Conservation (phyloP, 2,797 vertebrate species). For the Phylloscopus collybita region DNA sequence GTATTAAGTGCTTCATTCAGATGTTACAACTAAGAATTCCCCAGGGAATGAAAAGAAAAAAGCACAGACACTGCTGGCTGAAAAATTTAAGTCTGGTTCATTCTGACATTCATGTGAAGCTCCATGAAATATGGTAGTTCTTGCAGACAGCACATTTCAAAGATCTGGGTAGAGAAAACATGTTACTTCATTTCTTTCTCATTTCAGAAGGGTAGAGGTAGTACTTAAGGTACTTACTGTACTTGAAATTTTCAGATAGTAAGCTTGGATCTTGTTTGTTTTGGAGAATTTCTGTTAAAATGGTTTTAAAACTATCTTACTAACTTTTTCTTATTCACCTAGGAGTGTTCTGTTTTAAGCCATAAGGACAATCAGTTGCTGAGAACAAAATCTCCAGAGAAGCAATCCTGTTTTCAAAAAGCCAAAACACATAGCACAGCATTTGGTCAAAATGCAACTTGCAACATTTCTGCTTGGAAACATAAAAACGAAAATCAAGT, state of each 20-base stretch:
- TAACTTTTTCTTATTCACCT: background rate
- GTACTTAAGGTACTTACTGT: background rate
- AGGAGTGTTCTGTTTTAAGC: slow-evolving; percentile 62
- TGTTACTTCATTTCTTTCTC: background rate
- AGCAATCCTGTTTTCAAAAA: slow-evolving; percentile 43
- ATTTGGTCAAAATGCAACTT: slow-evolving; percentile 38
- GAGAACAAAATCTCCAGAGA: slow-evolving; percentile 61
- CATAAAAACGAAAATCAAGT: slow-evolving; percentile 44
- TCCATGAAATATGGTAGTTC: background rate
- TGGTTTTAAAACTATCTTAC: background rate
- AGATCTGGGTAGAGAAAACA: background rate
- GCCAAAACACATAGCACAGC: background rate
- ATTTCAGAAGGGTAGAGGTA: background rate
- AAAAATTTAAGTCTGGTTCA: background rate
- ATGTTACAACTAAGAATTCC: background rate
- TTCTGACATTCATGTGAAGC: background rate
- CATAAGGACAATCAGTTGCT: slow-evolving; percentile 54
- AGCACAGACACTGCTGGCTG: background rate
- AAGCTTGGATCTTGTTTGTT: background rate
- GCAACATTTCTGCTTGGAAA: slow-evolving; percentile 64
- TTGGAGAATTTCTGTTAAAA: background rate
- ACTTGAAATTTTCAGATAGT: background rate
- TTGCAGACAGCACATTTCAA: background rate
- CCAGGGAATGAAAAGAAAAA: background rate
- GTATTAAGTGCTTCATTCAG: background rate